Evolutionary conservation across 2,797 vertebrate genomes (phyloP).

Genomic region (Buceros bicornis): DNA sequence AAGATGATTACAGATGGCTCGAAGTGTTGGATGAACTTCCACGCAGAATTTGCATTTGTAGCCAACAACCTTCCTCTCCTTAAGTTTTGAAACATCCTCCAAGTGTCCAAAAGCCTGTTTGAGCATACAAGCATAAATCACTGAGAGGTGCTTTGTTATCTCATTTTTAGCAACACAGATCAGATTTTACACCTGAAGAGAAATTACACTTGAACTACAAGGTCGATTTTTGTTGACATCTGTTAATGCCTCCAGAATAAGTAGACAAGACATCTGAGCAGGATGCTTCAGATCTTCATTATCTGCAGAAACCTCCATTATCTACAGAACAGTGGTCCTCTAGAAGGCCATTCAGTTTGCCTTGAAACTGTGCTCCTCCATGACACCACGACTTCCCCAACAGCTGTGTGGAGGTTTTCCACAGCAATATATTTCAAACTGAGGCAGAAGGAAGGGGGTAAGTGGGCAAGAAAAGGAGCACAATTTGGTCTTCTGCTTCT

Average conservation of each 20-base stretch:
- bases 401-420: neutral
- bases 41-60: slow-evolving; percentile 98
- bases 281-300: no score
- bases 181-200: neutral
- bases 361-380: neutral
- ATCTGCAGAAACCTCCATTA: neutral
- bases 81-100: slow-evolving; percentile 82
- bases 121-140: slow-evolving; percentile 65
- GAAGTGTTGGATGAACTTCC: slow-evolving; percentile 95
- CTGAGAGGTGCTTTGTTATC: neutral
- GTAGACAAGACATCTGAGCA: neutral
- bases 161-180: neutral
- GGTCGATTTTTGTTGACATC: neutral
- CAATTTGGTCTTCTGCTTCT: neutral
- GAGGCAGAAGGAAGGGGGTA: neutral
- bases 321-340: neutral
- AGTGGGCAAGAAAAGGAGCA: neutral
- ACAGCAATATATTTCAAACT: neutral
- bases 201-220: neutral
- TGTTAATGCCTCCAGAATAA: neutral
- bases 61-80: slow-evolving; percentile 88
- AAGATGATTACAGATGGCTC: slow-evolving; percentile 98
- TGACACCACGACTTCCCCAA: neutral
- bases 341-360: neutral
- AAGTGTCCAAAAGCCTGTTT: slow-evolving; percentile 83